These are phyloP conservation scores for Molorchus minor DNA, from an alignment of 2,888 invertebrate genomes.

Conservation along the genomic window DNA sequence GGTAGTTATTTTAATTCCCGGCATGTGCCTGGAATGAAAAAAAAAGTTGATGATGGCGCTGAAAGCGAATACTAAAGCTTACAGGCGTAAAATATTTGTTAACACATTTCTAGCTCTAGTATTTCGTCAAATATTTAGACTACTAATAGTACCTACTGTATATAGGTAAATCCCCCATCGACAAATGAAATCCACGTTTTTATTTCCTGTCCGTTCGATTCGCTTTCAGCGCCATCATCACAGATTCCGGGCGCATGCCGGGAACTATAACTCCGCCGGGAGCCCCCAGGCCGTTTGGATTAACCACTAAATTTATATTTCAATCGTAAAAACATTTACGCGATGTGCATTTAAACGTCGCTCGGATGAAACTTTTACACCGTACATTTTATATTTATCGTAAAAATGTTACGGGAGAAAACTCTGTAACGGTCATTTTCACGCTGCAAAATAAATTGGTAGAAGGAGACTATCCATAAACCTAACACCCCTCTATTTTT, in stretches of 20 bases:
- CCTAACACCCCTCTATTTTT: no score
- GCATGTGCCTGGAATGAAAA: no score
- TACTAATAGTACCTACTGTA: no score
- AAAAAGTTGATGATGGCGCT: no score
- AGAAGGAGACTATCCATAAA: no score
- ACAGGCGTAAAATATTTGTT: no score
- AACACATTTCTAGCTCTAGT: no score
- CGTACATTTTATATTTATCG: conserved; percentile 29
- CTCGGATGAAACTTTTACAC: conserved; percentile 24
- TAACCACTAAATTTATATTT: conserved; percentile 55
- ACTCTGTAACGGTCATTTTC: conserved; percentile 26
- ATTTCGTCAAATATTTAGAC: no score
- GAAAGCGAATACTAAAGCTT: no score
- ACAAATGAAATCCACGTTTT: neutral
- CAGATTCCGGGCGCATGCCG: conserved; percentile 45
- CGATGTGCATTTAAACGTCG: conserved; percentile 44
- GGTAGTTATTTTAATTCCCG: no score
- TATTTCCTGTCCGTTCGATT: conserved; percentile 7
- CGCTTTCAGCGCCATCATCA: conserved; percentile 39
- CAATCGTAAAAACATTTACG: conserved; percentile 55
- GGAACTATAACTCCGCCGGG: conserved; percentile 47
- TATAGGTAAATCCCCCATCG: no score
- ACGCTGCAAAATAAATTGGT: conserved; percentile 28
- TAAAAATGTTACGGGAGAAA: conserved; percentile 28
- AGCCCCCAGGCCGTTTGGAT: conserved; percentile 43